phyloP scores from a whole-genome alignment of 92 coral and sea anemone genomes.

The Pocillopora grandis region DNA sequence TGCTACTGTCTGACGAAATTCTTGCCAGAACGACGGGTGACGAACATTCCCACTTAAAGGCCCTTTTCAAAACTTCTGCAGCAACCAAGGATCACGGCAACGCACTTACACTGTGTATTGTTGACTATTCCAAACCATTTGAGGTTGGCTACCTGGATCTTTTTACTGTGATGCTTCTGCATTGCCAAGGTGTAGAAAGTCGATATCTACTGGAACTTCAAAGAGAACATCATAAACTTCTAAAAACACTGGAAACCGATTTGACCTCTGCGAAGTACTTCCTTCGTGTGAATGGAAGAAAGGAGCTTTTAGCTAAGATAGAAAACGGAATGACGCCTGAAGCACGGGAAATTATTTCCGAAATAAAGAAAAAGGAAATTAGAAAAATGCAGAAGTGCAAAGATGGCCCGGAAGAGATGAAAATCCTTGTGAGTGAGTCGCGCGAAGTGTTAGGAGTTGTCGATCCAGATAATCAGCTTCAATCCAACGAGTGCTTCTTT shows the following conservation, averaged over 20 bases:
- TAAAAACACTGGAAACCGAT: conserved; percentile 10
- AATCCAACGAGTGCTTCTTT: conserved; percentile 59
- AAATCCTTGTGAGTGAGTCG: conserved; percentile 41
- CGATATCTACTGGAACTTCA: conserved; percentile 43
- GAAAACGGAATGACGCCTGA: not conserved
- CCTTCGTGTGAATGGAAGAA: conserved; percentile 21
- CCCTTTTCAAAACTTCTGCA: conserved; percentile 38
- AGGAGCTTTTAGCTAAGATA: conserved; percentile 3
- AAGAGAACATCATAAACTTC: not conserved
- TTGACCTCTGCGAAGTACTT: conserved; percentile 26
- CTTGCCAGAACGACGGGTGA: not conserved
- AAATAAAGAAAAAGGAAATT: conserved; percentile 11
- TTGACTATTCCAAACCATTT: conserved; percentile 53
- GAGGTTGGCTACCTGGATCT: conserved; percentile 52
- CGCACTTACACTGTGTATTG: conserved; percentile 32
- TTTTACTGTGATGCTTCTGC: conserved; percentile 48
- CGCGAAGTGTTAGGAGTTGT: conserved; percentile 64
- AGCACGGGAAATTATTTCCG: conserved; percentile 14
- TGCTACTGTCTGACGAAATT: conserved; percentile 30
- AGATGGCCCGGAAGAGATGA: not conserved
- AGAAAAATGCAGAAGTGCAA: no score
- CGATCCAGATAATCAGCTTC: conserved; percentile 44
- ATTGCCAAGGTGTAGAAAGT: conserved; percentile 27
- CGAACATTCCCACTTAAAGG: not conserved
- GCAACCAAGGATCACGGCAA: conserved; percentile 1